phyloP scores from a whole-genome alignment of 1,140 invertebrate genomes.

The Andricus grossulariae region DNA sequence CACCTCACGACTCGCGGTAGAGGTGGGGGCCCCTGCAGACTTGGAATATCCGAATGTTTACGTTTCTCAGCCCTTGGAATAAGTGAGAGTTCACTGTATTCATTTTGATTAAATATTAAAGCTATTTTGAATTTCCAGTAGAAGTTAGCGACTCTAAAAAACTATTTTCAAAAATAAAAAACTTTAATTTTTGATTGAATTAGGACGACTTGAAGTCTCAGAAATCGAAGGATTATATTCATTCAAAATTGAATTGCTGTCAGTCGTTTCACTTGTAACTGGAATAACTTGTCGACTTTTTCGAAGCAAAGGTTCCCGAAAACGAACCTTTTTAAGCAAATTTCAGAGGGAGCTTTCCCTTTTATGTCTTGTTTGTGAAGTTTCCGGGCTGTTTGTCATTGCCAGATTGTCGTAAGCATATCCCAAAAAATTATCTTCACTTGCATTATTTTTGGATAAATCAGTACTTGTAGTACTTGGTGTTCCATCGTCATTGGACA shows the following conservation, averaged over 20 bases:
- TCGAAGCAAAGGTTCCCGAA: neutral
- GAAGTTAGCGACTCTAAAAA: neutral
- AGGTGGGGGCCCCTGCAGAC: too few relatives aligned
- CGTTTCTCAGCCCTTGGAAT: too few relatives aligned
- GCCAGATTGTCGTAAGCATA: slow-evolving; percentile 84
- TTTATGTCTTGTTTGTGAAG: slow-evolving; percentile 61
- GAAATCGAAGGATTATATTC: neutral
- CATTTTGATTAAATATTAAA: too few relatives aligned
- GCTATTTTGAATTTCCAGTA: too few relatives aligned
- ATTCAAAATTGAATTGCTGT: neutral
- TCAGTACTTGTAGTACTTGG: slow-evolving; percentile 78
- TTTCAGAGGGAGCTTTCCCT: slow-evolving; percentile 69
- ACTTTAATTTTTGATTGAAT: neutral
- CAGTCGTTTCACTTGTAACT: neutral
- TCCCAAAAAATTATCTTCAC: slow-evolving; percentile 81
- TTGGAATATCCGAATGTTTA: too few relatives aligned
- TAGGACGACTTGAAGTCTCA: neutral
- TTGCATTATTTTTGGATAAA: slow-evolving; percentile 77
- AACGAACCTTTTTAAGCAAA: slow-evolving; percentile 12
- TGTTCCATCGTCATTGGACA: slow-evolving; percentile 72
- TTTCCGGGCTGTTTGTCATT: slow-evolving; percentile 79
- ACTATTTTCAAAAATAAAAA: neutral
- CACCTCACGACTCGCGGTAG: too few relatives aligned
- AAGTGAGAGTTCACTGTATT: too few relatives aligned
- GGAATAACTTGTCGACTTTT: slow-evolving; percentile 19